phyloP scores from a whole-genome alignment of 1,140 invertebrate species.

The Drosophila cardini region DNA sequence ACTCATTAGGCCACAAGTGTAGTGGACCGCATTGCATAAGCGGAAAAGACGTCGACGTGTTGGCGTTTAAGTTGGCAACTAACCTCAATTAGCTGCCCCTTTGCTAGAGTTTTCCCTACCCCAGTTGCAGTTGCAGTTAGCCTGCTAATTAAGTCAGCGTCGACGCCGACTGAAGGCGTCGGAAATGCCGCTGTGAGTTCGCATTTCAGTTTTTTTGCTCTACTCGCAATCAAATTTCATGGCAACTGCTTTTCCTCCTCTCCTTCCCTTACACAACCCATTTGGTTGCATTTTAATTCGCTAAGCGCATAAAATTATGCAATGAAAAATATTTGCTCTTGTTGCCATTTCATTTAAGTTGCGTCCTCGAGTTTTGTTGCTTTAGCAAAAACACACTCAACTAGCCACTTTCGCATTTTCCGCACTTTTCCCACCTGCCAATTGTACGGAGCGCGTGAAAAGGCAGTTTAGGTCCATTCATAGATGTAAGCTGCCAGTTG shows the following conservation, averaged over 20 bases:
- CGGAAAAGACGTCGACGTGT: slow-evolving; percentile 58
- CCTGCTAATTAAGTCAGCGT: slow-evolving; percentile 76
- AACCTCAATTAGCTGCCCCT: slow-evolving; percentile 67
- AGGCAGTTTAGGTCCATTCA: slow-evolving; percentile 15
- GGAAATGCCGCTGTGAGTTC: slow-evolving; percentile 70
- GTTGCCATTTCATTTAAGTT: slow-evolving; percentile 64
- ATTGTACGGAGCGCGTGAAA: slow-evolving; percentile 58
- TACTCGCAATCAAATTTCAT: slow-evolving; percentile 73
- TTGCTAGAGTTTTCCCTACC: slow-evolving; percentile 10
- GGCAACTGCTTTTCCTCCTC: slow-evolving; percentile 12
- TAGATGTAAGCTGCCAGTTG: slow-evolving; percentile 22
- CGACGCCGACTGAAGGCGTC: slow-evolving; percentile 56
- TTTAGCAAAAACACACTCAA: slow-evolving; percentile 32
- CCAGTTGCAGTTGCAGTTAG: slow-evolving; percentile 35
- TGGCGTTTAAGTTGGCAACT: slow-evolving; percentile 59
- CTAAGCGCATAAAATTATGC: slow-evolving; percentile 70
- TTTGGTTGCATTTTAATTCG: slow-evolving; percentile 60
- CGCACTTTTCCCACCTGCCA: slow-evolving; percentile 57
- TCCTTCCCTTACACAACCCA: background rate
- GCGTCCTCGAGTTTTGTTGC: slow-evolving; percentile 40
- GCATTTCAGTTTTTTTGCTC: slow-evolving; percentile 47
- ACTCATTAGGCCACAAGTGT: slow-evolving; percentile 56
- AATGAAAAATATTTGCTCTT: slow-evolving; percentile 70
- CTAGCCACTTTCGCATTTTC: slow-evolving; percentile 7
- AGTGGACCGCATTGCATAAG: slow-evolving; percentile 44